Conservation (phyloP, 2,113 vertebrate species). For the Cinclus cinclus region DNA sequence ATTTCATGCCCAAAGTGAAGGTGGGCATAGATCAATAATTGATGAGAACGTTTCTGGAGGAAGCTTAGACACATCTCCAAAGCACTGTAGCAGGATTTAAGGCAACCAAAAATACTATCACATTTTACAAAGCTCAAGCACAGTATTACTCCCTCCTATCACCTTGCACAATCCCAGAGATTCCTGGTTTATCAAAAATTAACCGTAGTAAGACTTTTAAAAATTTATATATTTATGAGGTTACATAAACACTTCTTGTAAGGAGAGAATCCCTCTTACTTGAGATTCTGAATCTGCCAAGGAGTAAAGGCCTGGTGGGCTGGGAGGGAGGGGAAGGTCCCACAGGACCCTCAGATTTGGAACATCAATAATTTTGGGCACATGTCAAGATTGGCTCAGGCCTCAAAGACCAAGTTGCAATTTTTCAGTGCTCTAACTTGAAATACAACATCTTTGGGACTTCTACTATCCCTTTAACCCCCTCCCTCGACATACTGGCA, state of each 20-base stretch:
- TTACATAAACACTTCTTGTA: background rate
- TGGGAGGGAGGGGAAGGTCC: background rate
- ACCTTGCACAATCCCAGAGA: background rate
- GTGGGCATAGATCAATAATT: background rate
- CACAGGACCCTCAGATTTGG: background rate
- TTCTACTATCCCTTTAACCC: background rate
- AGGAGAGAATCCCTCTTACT: background rate
- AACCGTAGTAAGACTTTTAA: fast-evolving
- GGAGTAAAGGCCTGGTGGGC: background rate
- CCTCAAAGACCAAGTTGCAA: background rate
- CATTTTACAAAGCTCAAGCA: fast-evolving
- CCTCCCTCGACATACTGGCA: background rate
- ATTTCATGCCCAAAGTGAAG: background rate
- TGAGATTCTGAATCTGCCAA: background rate
- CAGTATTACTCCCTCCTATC: background rate
- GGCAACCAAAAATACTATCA: background rate
- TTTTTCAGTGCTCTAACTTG: background rate
- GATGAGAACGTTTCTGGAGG: background rate
- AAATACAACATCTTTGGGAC: background rate
- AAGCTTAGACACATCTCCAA: background rate
- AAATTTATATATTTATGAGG: background rate
- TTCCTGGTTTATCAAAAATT: background rate
- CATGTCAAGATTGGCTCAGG: background rate
- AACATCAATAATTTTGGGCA: background rate
- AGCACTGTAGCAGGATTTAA: background rate